Evolutionary conservation across 2,797 vertebrate species (phyloP), one percentile per base, ranked within the genome.

Genomic region (Tangara arthus): DNA sequence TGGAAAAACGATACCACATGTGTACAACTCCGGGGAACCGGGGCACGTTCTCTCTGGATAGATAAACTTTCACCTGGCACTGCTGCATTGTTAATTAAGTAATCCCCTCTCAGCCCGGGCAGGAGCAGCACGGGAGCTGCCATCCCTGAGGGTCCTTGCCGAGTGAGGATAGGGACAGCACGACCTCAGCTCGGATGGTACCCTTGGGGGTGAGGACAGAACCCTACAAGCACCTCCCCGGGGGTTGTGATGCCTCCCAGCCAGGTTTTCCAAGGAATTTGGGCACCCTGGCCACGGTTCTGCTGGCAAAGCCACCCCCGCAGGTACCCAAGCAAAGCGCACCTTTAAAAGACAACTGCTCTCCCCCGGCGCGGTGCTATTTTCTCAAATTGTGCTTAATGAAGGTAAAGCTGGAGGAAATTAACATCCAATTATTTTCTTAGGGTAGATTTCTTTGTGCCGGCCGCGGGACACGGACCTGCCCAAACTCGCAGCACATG

Each of bases 1-100:
- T 97, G 94, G 97, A 34, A 97, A 98, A 98, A 97, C 18, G 96
- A 98, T 98, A 94, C 97, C 98, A 98, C 97, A 98, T 98, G 98
- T 98, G 96, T 96, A 82, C 94, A 97, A 85, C 3, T 94, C 95
- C 94, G 93, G 95, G 93, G 94, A 97, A 96, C 84, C 30, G 55
- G 95, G 97, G 93, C 95, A 93, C 84, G 68, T 76, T 97, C 59
- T 28, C 94, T 94, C 86, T 1, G 55, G 90, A 73, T 55, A 96
- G 96, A 97, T 94, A 94, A 95, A 95, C 97, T 97, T 97, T 97
- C 98, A 97, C 97, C 97, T 97, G 96, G 95, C 96, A 92, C 95
- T 97, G 91, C 91, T 42, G 94, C 87, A 53, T 57, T 11, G 23
- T 79, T 96, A 96, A 97, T 96, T 87, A 87, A 97, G 65, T 91